These are phyloP conservation scores for Enteromius trimaculatus DNA, from an alignment of 2,797 vertebrate genomes.

Conservation along the genomic window DNA sequence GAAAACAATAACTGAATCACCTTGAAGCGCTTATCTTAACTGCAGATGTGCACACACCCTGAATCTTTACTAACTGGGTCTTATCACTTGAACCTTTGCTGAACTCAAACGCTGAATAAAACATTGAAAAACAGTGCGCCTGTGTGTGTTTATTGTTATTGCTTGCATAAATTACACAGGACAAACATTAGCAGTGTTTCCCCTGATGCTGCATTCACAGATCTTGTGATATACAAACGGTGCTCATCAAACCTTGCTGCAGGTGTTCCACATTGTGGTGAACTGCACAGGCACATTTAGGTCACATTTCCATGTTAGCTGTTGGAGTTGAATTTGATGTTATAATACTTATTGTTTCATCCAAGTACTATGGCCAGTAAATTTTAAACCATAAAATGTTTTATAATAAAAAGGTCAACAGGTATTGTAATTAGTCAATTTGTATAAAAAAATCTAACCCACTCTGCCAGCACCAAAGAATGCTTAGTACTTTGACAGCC, in stretches of 20 bases:
- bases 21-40: not conserved
- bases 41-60: not conserved
- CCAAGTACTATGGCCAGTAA: not conserved
- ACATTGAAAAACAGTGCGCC: slow-evolving; percentile 1
- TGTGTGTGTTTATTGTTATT: slow-evolving; percentile 18
- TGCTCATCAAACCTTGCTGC: not conserved
- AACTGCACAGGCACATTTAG: slow-evolving; percentile 2
- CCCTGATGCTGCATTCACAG: not conserved
- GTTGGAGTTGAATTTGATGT: not conserved
- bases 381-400: not conserved
- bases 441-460: not conserved
- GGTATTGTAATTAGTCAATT: not conserved
- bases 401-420: not conserved
- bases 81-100: slow-evolving; percentile 29
- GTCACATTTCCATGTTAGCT: not conserved
- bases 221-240: slow-evolving; percentile 20
- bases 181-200: slow-evolving; percentile 25
- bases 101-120: slow-evolving; percentile 44
- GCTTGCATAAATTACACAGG: slow-evolving; percentile 15
- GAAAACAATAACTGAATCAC: not conserved
- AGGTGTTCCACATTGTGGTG: not conserved
- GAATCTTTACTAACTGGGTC: slow-evolving; percentile 1
- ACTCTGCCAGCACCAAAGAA: not conserved
- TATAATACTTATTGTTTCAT: not conserved
- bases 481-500: not conserved